Evolutionary conservation across 2,113 vertebrate species (phyloP).

Genomic region (Struthidea cinerea): DNA sequence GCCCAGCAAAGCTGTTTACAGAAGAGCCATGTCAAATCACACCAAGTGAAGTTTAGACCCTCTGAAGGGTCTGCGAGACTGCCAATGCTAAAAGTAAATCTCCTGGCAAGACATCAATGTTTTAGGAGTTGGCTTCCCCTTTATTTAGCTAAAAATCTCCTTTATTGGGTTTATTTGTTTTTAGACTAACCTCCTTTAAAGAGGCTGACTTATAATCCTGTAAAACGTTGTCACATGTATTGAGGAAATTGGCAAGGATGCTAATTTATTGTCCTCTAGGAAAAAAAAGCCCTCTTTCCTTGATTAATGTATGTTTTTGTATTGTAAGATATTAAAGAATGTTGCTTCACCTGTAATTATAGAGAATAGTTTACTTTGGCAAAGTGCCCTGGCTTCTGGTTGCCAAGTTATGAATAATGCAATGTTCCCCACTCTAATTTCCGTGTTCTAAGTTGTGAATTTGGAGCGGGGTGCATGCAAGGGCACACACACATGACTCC

Average conservation of each 20-base stretch:
- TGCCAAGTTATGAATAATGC: slow-evolving; percentile 74
- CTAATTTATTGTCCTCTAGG: slow-evolving; percentile 65
- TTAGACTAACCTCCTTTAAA: slow-evolving; percentile 50
- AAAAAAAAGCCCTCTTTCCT: slow-evolving; percentile 49
- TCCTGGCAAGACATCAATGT: not conserved
- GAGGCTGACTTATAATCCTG: slow-evolving; percentile 56
- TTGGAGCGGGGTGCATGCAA: slow-evolving; percentile 65
- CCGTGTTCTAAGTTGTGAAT: slow-evolving; percentile 66
- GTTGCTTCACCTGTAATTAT: slow-evolving; percentile 68
- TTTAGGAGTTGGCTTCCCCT: not conserved
- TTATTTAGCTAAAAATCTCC: slow-evolving; percentile 23
- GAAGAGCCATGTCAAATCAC: not conserved
- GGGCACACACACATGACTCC: slow-evolving; percentile 13
- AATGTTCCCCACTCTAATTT: slow-evolving; percentile 67
- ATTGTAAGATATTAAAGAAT: slow-evolving; percentile 67
- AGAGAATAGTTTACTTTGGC: slow-evolving; percentile 65
- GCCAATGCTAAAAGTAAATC: not conserved
- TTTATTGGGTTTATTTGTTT: slow-evolving; percentile 43
- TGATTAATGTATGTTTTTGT: slow-evolving; percentile 69
- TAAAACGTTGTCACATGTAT: slow-evolving; percentile 51
- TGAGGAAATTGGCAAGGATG: slow-evolving; percentile 63
- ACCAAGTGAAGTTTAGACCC: not conserved
- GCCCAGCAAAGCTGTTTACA: not conserved
- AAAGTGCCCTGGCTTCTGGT: slow-evolving; percentile 48
- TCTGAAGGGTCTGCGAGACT: not conserved